phyloP scores from a whole-genome alignment of 2,113 vertebrate genomes.

The Corynorhinus townsendii region DNA sequence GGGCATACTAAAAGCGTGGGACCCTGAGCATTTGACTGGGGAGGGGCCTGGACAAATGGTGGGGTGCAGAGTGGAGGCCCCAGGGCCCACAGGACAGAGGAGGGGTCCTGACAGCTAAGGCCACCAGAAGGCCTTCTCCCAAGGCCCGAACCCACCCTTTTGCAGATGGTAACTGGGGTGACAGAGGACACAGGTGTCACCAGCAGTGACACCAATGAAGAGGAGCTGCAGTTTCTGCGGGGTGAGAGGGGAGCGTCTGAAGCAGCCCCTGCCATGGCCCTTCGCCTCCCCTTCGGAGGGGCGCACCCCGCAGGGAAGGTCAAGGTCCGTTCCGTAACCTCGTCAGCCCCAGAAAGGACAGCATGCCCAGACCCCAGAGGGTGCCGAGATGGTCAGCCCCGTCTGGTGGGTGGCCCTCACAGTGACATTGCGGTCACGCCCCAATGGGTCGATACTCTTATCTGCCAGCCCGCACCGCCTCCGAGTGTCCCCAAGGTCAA shows the following conservation, averaged over 20 bases:
- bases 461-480: rapidly evolving
- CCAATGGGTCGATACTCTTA: neutral
- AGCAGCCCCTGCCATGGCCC: neutral
- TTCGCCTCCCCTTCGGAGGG: neutral
- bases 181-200: neutral
- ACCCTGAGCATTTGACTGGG: neutral
- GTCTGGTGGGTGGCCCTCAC: rapidly evolving
- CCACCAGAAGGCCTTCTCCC: neutral
- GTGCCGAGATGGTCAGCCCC: neutral
- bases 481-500: rapidly evolving
- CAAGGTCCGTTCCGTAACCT: neutral
- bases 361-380: neutral
- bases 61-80: neutral
- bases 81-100: neutral
- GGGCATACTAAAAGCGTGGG: neutral
- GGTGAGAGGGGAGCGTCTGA: neutral
- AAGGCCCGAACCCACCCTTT: neutral
- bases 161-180: neutral
- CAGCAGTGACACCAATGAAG: neutral
- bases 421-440: neutral
- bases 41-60: neutral
- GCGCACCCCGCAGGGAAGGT: neutral
- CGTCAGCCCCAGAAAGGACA: neutral
- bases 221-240: neutral
- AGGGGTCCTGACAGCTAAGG: neutral